A percentile compares a stretch with the other conserved stretches of the same genome.
These are phyloP conservation scores for Astatoreochromis straeleni DNA, from an alignment of 2,113 vertebrate genomes.

Conservation along the genomic window DNA sequence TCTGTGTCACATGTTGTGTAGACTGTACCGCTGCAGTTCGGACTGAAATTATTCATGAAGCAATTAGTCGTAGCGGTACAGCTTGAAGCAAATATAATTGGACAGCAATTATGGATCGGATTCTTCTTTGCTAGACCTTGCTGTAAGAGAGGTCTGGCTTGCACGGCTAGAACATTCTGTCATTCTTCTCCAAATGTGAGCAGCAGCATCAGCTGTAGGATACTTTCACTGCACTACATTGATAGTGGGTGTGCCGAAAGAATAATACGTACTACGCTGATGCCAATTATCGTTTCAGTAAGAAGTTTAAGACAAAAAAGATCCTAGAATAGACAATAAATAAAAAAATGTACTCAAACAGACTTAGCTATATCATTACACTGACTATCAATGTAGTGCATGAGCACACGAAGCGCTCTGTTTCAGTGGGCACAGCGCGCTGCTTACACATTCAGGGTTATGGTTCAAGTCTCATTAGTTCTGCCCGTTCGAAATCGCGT, in stretches of 20 bases:
- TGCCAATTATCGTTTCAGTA: slow-evolving; percentile 42
- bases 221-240: background rate
- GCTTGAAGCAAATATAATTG: slow-evolving; percentile 66
- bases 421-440: background rate
- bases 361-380: background rate
- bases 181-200: slow-evolving; percentile 34
- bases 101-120: slow-evolving; percentile 61
- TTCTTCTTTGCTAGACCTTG: slow-evolving; percentile 51
- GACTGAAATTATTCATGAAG: slow-evolving; percentile 63
- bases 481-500: background rate
- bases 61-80: slow-evolving; percentile 57
- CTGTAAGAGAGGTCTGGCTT: slow-evolving; percentile 46
- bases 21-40: background rate
- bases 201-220: slow-evolving; percentile 2
- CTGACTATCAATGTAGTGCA: background rate
- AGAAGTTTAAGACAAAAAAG: background rate
- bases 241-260: background rate
- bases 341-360: background rate
- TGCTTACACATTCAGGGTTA: background rate
- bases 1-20: slow-evolving; percentile 27
- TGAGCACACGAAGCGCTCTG: background rate
- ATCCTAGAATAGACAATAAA: background rate
- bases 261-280: background rate
- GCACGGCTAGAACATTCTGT: slow-evolving; percentile 22
- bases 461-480: slow-evolving; percentile 22